Percentiles rank a stretch among this genome's conserved stretches.
Evolutionary conservation across 1,140 invertebrate species (phyloP).

Genomic region (Hetaerina americana): DNA sequence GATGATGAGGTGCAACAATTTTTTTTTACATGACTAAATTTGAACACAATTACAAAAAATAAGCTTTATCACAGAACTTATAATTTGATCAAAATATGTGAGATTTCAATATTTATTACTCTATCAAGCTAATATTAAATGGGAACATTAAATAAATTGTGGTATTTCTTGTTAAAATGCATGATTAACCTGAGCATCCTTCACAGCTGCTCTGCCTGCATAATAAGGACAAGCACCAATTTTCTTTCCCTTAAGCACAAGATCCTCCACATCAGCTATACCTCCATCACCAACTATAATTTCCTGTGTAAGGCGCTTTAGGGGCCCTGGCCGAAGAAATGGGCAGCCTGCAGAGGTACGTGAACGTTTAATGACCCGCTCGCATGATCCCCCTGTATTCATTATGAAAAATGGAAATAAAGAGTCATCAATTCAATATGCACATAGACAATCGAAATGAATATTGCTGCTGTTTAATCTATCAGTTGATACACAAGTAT

Average conservation of each 20-base stretch:
- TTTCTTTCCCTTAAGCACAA: slow-evolving; percentile 52
- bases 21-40: too few species aligned
- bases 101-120: too few species aligned
- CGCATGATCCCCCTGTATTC: slow-evolving; percentile 13
- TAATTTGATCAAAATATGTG: too few species aligned
- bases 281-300: slow-evolving; percentile 50
- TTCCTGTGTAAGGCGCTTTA: slow-evolving; percentile 48
- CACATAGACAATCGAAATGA: not conserved
- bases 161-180: slow-evolving; percentile 3
- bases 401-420: slow-evolving; percentile 1
- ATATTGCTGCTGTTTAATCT: not conserved
- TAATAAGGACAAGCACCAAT: slow-evolving; percentile 84
- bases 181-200: slow-evolving; percentile 71
- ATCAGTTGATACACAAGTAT: not conserved
- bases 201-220: slow-evolving; percentile 60
- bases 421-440: not conserved
- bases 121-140: not conserved
- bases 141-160: not conserved
- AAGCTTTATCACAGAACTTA: too few species aligned
- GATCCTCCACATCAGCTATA: slow-evolving; percentile 69
- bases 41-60: too few species aligned
- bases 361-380: slow-evolving; percentile 36
- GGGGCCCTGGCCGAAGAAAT: slow-evolving; percentile 48
- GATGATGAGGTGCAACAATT: too few species aligned
- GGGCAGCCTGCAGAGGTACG: slow-evolving; percentile 48